Base-by-base conservation (phyloP, 2,113 vertebrate species). In the Cyrtonyx montezumae region DNA sequence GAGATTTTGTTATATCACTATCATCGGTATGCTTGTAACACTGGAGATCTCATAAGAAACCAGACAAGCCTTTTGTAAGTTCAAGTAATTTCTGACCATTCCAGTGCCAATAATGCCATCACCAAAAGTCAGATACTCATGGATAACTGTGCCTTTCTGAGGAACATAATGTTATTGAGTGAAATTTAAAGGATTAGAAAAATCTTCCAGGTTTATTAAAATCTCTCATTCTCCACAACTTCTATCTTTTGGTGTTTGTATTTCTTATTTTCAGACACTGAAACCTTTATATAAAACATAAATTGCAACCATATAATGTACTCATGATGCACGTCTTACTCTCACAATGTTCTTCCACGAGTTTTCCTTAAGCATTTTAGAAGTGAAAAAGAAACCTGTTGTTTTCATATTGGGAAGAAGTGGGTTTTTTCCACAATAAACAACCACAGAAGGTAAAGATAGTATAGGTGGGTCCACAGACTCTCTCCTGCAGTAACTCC, bases 311-410 rank as follows among this genome's bases (percentile, higher is more conserved):
- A 8, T 9, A 13, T 42, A 74, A 45, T 2, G 69, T 13, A 63
- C 5, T 4, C 34, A 12, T 0, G 3, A 58, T 25, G 4, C 9
- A 59, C 10, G 13, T 56, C 32, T 69, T 70, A 45, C 0, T 4
- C 10, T 84, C 22, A 73, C 23, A 28, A 12, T 28, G 5, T 32
- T 12, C 28, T 75, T 67, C n/a, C 30, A 18, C 19, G 30, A 26
- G 8, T 69, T 83, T 63, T 13, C 25, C 21, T 63, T 65, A 71
- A 68, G 42, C 46, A 56, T 88, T 79, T 84, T n/a, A 48, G 0
- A 0, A 65, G 5, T 14, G 1, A 15, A 68, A 75, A 68, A 4
- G 20, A 55, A 93, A 79, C 3, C 8, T 10, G 4, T 22, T 62
- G 21, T 43, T 42, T 42, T 25, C 34, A 84, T 70, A 78, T 13